Base-by-base conservation (phyloP, 2,797 vertebrate genomes). In the Picus viridis region DNA sequence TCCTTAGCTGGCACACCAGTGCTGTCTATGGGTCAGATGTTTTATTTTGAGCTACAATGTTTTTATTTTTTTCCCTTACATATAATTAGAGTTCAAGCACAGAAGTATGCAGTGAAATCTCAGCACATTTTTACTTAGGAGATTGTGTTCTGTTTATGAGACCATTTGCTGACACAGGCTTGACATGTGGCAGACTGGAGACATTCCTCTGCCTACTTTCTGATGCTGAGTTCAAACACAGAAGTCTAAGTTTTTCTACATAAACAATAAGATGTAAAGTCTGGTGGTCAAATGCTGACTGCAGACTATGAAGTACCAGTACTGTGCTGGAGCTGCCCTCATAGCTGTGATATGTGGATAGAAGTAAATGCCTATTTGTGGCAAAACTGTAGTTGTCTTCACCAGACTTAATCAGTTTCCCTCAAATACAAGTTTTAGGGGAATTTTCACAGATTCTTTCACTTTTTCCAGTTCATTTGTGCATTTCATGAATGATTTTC, bases 51-150 rank as follows among this genome's bases (percentile, higher is more conserved):
- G 74, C 64, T 63, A 47, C 72, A 63, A 0, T 90, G 83, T 74
- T 95, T 77, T 89, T 86, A 41, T 90, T 92, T 86, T 91, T 92
- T 86, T 91, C 73, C 65, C 39, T 69, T 68, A 79, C 58, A 0
- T 89, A 20, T 86, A 92, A 79, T 95, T 95, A 72, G 71, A 74
- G 56, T 59, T 94, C 47, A 88, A 77, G 80, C 64, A 82, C 65
- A 84, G 74, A 95, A 94, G 36, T 88, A 86, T 89, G 89, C 83
- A 79, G 64, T 92, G 92, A 96, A 88, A 92, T 94, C 89, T 96
- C 91, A 96, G 96, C 96, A 88, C 86, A 93, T 93, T 93, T 88
- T 92, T 95, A 74, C 56, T 85, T 94, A 45, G 74, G 76, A 95
- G 87, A 49, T 71, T 70, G 8, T 84, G 69, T 84, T 91, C 91